Conservation (phyloP, 2,888 invertebrate genomes). For the Epistrophe eligans region DNA sequence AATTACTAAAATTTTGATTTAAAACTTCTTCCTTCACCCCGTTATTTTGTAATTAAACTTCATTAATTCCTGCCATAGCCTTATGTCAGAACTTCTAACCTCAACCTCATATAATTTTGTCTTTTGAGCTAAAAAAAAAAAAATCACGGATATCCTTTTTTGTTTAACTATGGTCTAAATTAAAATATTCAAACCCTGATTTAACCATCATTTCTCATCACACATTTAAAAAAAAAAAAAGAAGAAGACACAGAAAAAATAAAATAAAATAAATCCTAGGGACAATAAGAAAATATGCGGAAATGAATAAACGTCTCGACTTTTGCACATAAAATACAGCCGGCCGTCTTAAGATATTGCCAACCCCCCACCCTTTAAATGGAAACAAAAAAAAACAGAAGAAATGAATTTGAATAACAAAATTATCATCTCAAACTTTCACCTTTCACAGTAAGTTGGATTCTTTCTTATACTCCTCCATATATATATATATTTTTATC, state of each 20-base stretch:
- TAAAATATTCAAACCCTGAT: conserved; percentile 73
- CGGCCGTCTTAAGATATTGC: conserved; percentile 68
- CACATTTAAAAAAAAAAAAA: not conserved
- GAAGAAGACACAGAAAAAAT: not conserved
- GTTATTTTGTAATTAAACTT: conserved; percentile 12
- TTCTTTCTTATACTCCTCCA: conserved; percentile 16
- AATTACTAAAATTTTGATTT: too few relatives aligned
- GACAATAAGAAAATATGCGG: conserved; percentile 79
- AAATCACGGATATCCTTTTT: conserved; percentile 73
- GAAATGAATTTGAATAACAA: conserved; percentile 76
- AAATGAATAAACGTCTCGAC: conserved; percentile 83
- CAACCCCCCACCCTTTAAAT: conserved; percentile 38
- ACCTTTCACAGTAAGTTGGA: conserved; percentile 63
- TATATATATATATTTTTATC: not conserved
- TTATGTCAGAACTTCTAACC: not conserved
- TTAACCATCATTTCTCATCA: conserved; percentile 26
- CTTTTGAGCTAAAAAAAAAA: conserved; percentile 2
- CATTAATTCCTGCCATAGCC: conserved; percentile 24
- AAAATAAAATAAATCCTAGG: conserved; percentile 46
- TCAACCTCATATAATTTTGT: not conserved
- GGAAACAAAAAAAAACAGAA: conserved; percentile 31
- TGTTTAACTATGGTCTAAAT: conserved; percentile 75
- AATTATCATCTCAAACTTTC: conserved; percentile 76
- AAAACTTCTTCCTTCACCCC: not conserved
- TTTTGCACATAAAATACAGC: conserved; percentile 76